A percentile compares a stretch with the other conserved stretches of the same genome.
Evolutionary conservation across 2,113 vertebrate species (phyloP).

Genomic region (Mobula birostris): DNA sequence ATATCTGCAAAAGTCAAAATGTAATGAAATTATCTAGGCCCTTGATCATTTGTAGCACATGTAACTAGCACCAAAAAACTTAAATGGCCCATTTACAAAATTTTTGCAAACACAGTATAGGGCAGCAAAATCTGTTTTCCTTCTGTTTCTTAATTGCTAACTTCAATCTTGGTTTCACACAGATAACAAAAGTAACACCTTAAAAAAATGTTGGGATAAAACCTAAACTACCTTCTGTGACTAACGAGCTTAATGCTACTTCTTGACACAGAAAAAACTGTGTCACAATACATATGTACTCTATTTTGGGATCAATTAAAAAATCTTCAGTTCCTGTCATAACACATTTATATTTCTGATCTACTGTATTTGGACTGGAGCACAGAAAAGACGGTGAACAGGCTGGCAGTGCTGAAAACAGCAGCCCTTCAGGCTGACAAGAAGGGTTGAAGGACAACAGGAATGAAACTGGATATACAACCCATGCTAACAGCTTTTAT

Average conservation of each 20-base stretch:
- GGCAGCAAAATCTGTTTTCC: neutral
- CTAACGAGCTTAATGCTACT: constrained; percentile 14
- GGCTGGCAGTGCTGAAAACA: neutral
- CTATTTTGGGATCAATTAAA: neutral
- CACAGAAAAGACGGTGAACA: neutral
- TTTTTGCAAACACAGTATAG: neutral
- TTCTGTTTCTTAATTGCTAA: constrained; percentile 6
- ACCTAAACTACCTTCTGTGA: neutral
- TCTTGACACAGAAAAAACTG: neutral
- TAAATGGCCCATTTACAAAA: neutral
- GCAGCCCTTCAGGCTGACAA: neutral
- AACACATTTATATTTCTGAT: neutral
- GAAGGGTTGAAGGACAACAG: no score
- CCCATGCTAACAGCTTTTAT: no score
- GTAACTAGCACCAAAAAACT: neutral
- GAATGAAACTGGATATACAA: no score
- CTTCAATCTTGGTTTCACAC: neutral
- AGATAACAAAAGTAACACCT: neutral
- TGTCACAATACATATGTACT: neutral
- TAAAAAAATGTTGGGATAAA: neutral
- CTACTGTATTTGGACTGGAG: neutral
- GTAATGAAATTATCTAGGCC: neutral
- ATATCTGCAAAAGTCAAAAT: neutral
- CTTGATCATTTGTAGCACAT: no score
- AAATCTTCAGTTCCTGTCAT: neutral